These are phyloP conservation scores for Crocuta crocuta DNA, from an alignment of 2,113 vertebrate genomes.

Conservation along the genomic window DNA sequence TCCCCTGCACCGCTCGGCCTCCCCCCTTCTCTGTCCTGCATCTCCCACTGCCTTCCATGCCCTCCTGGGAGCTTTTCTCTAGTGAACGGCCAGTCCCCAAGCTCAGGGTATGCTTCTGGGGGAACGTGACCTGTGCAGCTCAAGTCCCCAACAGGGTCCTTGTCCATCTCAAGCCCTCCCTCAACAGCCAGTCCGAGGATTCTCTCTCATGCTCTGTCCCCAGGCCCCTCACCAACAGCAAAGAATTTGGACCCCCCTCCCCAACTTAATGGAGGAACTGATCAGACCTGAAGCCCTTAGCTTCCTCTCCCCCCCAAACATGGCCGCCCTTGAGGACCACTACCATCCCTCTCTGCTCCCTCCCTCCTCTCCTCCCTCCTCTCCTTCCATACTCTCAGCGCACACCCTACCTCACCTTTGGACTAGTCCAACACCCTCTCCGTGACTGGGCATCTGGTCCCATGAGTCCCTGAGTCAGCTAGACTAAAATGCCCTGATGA, in stretches of 20 bases:
- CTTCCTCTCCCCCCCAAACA: background rate
- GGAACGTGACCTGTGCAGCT: background rate
- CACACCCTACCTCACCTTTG: background rate
- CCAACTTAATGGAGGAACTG: background rate
- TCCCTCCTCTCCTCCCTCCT: too few species aligned
- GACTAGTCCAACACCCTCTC: background rate
- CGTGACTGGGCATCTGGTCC: background rate
- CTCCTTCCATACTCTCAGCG: background rate
- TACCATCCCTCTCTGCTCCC: rapidly evolving
- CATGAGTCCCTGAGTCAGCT: background rate
- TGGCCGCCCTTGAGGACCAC: background rate
- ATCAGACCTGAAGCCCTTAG: background rate
- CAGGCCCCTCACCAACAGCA: background rate
- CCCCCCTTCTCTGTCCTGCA: background rate
- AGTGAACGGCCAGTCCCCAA: background rate
- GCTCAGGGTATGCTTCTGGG: background rate
- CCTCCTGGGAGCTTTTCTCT: background rate
- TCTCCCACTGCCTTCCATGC: too few species aligned
- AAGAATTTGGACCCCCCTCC: background rate
- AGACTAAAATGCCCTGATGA: background rate
- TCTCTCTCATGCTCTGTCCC: background rate
- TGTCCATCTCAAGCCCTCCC: background rate
- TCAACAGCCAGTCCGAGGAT: background rate
- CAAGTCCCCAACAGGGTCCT: background rate
- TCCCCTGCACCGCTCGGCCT: background rate